phyloP scores from a whole-genome alignment of 1,140 invertebrate species.

The Psilanteris sp. region DNA sequence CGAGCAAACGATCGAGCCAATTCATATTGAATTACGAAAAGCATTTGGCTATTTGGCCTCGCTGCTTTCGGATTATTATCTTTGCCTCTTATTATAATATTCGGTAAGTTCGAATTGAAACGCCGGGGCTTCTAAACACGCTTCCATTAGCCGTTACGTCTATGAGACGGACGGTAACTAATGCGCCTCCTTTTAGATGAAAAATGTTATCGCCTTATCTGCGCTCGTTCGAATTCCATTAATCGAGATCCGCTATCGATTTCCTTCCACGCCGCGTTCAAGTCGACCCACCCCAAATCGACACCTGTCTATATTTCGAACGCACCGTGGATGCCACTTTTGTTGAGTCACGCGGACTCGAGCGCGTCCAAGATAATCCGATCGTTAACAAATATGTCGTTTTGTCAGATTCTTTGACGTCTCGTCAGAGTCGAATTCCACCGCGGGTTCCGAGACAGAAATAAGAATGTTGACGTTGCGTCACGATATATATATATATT shows the following conservation, averaged over 20 bases:
- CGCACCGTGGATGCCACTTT: constrained; percentile 57
- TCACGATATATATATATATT: no score
- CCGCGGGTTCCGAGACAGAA: not conserved
- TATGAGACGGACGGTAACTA: constrained; percentile 20
- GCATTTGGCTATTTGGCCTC: no score
- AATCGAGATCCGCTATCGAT: constrained; percentile 54
- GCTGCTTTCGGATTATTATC: no score
- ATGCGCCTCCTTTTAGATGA: constrained; percentile 35
- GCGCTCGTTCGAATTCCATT: constrained; percentile 37
- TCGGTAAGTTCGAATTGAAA: no score
- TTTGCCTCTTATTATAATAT: no score
- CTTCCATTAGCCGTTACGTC: constrained; percentile 29
- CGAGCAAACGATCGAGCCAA: not conserved
- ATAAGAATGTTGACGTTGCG: not conserved
- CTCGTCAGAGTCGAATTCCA: constrained; percentile 17
- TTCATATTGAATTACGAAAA: not conserved
- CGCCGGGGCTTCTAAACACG: no score
- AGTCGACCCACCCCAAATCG: constrained; percentile 71
- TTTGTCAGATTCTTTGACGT: constrained; percentile 37
- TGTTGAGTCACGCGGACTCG: constrained; percentile 64
- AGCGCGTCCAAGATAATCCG: constrained; percentile 41
- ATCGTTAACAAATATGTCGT: constrained; percentile 60
- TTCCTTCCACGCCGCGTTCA: constrained; percentile 3
- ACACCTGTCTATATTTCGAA: constrained; percentile 68
- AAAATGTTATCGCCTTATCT: constrained; percentile 30